A percentile compares a stretch with the other conserved stretches of the same genome.
These are phyloP conservation scores for Trachythela sp. DNA, from an alignment of 64 coral and sea anemone species.

Conservation along the genomic window DNA sequence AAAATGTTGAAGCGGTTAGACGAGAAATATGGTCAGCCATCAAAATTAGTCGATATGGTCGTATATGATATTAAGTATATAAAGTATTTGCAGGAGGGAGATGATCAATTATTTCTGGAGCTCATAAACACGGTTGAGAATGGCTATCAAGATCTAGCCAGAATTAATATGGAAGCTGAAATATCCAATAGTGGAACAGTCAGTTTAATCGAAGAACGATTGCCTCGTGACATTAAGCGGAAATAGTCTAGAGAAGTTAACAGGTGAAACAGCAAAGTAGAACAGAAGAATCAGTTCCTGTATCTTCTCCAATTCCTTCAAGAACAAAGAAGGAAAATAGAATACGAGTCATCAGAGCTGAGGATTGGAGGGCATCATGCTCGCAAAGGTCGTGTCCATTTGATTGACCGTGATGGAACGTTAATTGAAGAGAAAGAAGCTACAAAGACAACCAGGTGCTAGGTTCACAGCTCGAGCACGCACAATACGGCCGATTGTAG, in stretches of 20 bases:
- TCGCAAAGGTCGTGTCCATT: not conserved
- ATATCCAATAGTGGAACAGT: too few relatives aligned
- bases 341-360: not conserved
- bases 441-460: not conserved
- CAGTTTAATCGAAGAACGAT: too few relatives aligned
- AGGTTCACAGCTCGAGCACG: not conserved
- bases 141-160: too few relatives aligned
- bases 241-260: slow-evolving; percentile 11
- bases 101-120: not conserved
- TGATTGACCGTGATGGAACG: not conserved
- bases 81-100: not conserved
- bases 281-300: not conserved
- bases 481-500: not conserved
- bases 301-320: not conserved
- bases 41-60: not conserved
- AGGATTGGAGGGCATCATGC: not conserved
- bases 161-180: too few relatives aligned
- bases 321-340: not conserved
- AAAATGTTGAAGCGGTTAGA: not conserved
- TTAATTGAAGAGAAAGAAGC: not conserved
- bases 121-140: too few relatives aligned
- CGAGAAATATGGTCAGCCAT: not conserved
- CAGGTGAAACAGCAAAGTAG: not conserved
- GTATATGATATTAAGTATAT: not conserved
- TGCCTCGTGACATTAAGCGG: too few relatives aligned